phyloP scores from a whole-genome alignment of 30 jellyfish, hydroid and myxozoan species.

The Clytia hemisphaerica region DNA sequence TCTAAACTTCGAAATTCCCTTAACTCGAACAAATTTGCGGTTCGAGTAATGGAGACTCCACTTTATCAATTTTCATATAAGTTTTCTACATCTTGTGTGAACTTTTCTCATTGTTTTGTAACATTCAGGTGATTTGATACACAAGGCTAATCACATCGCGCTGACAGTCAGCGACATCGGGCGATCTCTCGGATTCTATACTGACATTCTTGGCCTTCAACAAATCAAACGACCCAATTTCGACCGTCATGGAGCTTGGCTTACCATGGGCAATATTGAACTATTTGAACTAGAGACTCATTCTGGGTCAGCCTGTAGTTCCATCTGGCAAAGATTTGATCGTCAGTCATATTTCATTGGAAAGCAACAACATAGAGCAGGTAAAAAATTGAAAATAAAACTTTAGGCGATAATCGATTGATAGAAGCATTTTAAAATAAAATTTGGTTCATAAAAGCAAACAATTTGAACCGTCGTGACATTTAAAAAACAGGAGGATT shows the following conservation, averaged over 20 bases:
- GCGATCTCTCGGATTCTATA: neutral
- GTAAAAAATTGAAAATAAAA: too few species aligned
- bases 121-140: conserved; percentile 5
- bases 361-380: neutral
- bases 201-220: neutral
- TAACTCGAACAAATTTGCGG: too few species aligned
- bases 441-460: too few species aligned
- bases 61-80: too few species aligned
- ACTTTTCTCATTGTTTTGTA: too few species aligned
- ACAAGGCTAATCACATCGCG: neutral
- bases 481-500: too few species aligned
- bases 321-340: conserved; percentile 9
- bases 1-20: too few species aligned
- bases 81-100: too few species aligned
- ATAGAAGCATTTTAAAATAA: too few species aligned
- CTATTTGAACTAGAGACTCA: neutral
- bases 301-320: neutral
- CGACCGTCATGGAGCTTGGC: conserved; percentile 15
- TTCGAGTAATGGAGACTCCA: too few species aligned
- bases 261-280: conserved; percentile 4
- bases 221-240: neutral
- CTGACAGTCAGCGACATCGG: neutral
- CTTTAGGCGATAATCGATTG: too few species aligned
- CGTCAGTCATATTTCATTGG: conserved; percentile 2
- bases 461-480: too few species aligned